phyloP scores from a whole-genome alignment of 1,140 invertebrate genomes.

The Zaprionus lachaisei region DNA sequence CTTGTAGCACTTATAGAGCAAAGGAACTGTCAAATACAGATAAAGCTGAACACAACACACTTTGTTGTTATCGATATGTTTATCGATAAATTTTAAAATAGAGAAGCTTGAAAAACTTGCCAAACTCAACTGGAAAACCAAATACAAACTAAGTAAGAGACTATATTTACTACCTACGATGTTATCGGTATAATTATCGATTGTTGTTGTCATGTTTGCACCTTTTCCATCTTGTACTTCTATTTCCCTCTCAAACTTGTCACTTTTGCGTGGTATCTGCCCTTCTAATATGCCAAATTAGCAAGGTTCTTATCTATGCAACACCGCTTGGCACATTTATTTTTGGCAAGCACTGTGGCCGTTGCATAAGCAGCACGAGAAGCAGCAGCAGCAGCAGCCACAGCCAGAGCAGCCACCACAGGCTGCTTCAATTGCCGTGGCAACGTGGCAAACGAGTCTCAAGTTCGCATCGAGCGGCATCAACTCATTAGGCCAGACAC shows the following conservation, averaged over 20 bases:
- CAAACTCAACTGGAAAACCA: neutral
- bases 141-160: neutral
- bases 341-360: slow-evolving; percentile 43
- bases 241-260: neutral
- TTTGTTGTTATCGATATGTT: neutral
- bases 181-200: neutral
- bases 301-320: slow-evolving; percentile 21
- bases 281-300: neutral
- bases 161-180: neutral
- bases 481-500: slow-evolving; percentile 79
- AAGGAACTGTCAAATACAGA: neutral
- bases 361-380: slow-evolving; percentile 43
- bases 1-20: too few relatives aligned
- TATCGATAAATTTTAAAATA: neutral
- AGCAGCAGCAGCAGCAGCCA: slow-evolving; percentile 11
- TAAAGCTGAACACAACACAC: neutral
- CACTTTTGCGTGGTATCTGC: slow-evolving; percentile 9
- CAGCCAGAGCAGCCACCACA: neutral
- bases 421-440: slow-evolving; percentile 6
- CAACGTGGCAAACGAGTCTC: slow-evolving; percentile 22
- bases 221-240: neutral
- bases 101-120: neutral
- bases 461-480: slow-evolving; percentile 34
- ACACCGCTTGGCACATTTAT: slow-evolving; percentile 35
- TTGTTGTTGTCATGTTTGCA: neutral